Percentiles rank a stretch among this genome's conserved stretches.
Conservation (phyloP, 2,888 invertebrate genomes). For the Trilocha varians region DNA sequence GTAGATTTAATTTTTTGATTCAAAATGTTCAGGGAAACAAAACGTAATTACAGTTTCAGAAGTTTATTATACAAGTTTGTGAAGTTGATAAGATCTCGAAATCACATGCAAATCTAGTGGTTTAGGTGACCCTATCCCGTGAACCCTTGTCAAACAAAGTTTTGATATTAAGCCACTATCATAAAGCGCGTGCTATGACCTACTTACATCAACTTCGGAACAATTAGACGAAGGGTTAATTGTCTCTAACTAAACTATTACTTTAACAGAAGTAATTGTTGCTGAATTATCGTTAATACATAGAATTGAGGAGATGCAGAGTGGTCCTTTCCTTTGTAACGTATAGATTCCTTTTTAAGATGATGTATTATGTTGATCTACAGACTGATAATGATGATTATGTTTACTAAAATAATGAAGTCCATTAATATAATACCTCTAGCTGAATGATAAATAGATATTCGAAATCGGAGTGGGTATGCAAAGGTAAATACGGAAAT, state of each 20-base stretch:
- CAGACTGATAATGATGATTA: too few relatives aligned
- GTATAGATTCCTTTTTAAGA: too few relatives aligned
- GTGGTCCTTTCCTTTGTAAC: too few relatives aligned
- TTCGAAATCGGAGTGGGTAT: too few relatives aligned
- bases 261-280: conserved; percentile 17
- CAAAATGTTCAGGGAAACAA: conserved; percentile 8
- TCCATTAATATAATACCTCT: too few relatives aligned
- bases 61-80: conserved; percentile 10
- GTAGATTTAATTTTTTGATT: not conserved
- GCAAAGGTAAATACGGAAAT: too few relatives aligned
- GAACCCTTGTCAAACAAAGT: conserved; percentile 38
- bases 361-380: too few relatives aligned
- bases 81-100: conserved; percentile 14
- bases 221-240: conserved; percentile 22
- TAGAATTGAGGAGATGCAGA: too few relatives aligned
- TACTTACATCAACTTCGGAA: conserved; percentile 18
- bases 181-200: conserved; percentile 27
- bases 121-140: conserved; percentile 18
- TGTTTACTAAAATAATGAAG: too few relatives aligned
- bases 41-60: conserved; percentile 11
- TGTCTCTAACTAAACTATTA: conserved; percentile 14
- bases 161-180: conserved; percentile 29
- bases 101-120: conserved; percentile 26
- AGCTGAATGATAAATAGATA: too few relatives aligned
- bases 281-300: too few relatives aligned